Conservation (phyloP, 2,888 invertebrate species). For the Sericinus montela region DNA sequence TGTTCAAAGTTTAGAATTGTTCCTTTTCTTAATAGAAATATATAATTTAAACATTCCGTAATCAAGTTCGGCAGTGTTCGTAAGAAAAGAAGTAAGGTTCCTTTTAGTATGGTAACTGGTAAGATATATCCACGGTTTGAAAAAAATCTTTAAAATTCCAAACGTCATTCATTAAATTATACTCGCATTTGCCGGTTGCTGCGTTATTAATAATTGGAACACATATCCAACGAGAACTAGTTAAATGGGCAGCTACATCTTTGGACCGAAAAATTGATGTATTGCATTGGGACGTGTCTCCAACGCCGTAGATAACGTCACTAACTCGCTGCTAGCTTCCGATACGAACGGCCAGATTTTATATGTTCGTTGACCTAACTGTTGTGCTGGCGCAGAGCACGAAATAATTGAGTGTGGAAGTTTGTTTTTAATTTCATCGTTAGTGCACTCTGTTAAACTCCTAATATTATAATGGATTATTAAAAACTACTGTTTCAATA, state of each 20-base stretch:
- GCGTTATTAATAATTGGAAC: neutral
- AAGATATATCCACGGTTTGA: constrained; percentile 3
- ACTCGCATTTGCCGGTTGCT: neutral
- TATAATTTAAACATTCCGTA: neutral
- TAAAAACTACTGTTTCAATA: neutral
- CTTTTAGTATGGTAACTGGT: constrained; percentile 8
- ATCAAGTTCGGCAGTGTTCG: neutral
- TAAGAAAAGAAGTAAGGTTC: constrained; percentile 15
- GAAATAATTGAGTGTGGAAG: constrained; percentile 15
- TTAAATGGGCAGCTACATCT: neutral
- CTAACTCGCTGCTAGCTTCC: constrained; percentile 49
- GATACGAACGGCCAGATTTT: constrained; percentile 49
- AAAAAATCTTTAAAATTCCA: constrained; percentile 11
- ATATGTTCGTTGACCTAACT: constrained; percentile 66
- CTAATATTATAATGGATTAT: neutral
- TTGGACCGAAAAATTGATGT: constrained; percentile 11
- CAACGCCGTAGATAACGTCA: constrained; percentile 53
- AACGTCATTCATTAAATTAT: neutral
- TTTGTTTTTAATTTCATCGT: neutral
- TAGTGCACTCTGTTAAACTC: constrained; percentile 4
- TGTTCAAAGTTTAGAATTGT: too few relatives aligned
- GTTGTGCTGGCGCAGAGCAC: constrained; percentile 40
- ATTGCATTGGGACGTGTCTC: constrained; percentile 31
- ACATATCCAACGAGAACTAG: neutral
- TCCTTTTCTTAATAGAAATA: too few relatives aligned